A percentile compares a stretch with the other conserved stretches of the same genome.
These are phyloP conservation scores for Pseudonaja textilis DNA, from an alignment of 2,113 vertebrate genomes.

Conservation along the genomic window DNA sequence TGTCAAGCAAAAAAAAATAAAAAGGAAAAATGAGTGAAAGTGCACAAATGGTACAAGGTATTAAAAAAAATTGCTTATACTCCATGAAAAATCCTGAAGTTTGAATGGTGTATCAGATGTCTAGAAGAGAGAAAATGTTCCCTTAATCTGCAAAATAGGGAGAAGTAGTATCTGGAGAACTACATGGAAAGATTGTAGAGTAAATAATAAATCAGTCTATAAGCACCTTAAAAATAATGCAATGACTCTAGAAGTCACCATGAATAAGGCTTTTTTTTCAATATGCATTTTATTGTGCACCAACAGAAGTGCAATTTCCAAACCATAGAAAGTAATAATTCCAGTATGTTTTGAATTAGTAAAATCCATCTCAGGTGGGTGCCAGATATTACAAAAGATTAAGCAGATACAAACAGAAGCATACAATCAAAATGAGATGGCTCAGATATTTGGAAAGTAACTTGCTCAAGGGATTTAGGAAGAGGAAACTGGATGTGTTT, in stretches of 20 bases:
- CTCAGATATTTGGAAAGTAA: background rate
- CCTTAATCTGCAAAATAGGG: background rate
- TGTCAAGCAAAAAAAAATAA: background rate
- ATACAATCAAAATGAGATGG: background rate
- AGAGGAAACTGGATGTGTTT: background rate
- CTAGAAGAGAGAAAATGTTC: background rate
- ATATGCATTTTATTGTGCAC: background rate
- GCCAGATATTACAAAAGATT: background rate
- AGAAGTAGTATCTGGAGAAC: background rate
- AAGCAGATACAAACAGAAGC: background rate
- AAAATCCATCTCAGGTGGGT: background rate
- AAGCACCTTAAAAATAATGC: background rate
- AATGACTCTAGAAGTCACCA: background rate
- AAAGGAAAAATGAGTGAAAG: background rate
- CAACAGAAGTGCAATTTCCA: background rate
- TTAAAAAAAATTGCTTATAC: background rate
- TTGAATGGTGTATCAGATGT: background rate
- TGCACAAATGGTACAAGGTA: background rate
- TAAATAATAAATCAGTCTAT: background rate
- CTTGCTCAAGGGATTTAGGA: background rate
- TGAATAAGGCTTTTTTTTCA: background rate
- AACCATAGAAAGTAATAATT: background rate
- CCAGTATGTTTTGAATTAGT: background rate
- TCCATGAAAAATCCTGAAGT: background rate
- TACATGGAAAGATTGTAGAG: background rate